Evolutionary conservation across 2,113 vertebrate genomes (phyloP).

Genomic region (Strix uralensis): DNA sequence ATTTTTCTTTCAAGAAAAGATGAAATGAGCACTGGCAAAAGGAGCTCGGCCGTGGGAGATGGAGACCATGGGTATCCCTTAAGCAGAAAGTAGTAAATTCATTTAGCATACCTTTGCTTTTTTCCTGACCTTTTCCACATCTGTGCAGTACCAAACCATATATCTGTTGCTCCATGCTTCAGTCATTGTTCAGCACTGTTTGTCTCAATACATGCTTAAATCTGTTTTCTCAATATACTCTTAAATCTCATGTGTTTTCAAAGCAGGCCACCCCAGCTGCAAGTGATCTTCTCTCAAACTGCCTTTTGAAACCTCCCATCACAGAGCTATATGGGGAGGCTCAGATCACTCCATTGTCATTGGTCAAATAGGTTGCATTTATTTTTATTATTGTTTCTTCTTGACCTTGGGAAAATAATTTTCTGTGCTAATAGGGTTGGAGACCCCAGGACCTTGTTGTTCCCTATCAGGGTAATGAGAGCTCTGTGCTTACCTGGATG

Average conservation of each 20-base stretch:
- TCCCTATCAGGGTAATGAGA: neutral
- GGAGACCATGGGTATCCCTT: neutral
- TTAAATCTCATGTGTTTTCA: neutral
- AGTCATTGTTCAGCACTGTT: neutral
- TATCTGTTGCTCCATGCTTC: neutral
- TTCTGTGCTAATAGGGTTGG: neutral
- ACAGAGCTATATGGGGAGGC: neutral
- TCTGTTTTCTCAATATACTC: too few relatives aligned
- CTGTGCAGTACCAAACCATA: neutral
- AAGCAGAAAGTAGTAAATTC: neutral
- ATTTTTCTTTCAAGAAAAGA: constrained; percentile 12
- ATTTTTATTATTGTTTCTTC: neutral
- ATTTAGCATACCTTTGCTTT: neutral
- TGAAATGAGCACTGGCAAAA: neutral
- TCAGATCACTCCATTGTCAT: neutral
- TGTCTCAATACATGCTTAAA: neutral
- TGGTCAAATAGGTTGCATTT: neutral
- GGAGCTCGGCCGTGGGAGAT: neutral
- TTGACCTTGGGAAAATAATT: neutral
- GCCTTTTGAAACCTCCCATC: neutral
- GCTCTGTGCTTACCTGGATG: neutral
- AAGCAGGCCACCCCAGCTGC: neutral
- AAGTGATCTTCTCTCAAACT: neutral
- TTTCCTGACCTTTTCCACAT: neutral
- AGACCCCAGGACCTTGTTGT: neutral